Conservation (phyloP, 2,113 vertebrate genomes). For the Bucco capensis region DNA sequence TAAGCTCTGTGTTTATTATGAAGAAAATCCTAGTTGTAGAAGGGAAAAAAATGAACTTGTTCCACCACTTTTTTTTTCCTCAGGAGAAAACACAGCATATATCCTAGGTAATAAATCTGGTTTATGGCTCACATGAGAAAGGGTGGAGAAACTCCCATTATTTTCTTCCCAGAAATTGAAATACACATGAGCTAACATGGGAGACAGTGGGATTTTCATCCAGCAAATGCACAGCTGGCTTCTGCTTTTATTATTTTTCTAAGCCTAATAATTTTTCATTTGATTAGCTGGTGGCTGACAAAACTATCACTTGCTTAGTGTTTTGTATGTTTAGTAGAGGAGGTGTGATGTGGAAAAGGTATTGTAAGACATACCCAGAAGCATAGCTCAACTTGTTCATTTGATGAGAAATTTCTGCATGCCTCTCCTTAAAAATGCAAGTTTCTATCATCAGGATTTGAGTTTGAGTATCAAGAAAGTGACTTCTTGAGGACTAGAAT, state of each 20-base stretch:
- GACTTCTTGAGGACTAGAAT: not conserved
- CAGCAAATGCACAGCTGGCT: conserved; percentile 60
- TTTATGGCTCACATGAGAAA: conserved; percentile 70
- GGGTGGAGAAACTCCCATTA: conserved; percentile 67
- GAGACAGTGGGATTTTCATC: conserved; percentile 60
- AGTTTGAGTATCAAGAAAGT: not conserved
- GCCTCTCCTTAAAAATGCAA: not conserved
- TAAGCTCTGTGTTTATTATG: conserved; percentile 60
- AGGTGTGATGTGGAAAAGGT: conserved; percentile 10
- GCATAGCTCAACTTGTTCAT: not conserved
- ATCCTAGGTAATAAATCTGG: conserved; percentile 67
- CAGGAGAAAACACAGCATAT: conserved; percentile 63
- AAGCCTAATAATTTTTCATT: conserved; percentile 60
- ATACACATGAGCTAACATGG: conserved; percentile 55
- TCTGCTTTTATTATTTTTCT: conserved; percentile 63
- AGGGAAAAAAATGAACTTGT: conserved; percentile 65
- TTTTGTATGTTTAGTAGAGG: conserved; percentile 40
- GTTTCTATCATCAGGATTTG: not conserved
- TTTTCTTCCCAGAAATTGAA: conserved; percentile 70
- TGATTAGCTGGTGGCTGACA: conserved; percentile 62
- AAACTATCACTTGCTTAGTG: conserved; percentile 36
- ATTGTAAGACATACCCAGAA: not conserved
- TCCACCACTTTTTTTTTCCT: conserved; percentile 57
- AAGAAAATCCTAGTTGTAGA: conserved; percentile 62
- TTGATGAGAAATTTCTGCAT: not conserved